These are phyloP conservation scores for Catharus fuscescens DNA, from an alignment of 2,113 vertebrate species.

Conservation along the genomic window DNA sequence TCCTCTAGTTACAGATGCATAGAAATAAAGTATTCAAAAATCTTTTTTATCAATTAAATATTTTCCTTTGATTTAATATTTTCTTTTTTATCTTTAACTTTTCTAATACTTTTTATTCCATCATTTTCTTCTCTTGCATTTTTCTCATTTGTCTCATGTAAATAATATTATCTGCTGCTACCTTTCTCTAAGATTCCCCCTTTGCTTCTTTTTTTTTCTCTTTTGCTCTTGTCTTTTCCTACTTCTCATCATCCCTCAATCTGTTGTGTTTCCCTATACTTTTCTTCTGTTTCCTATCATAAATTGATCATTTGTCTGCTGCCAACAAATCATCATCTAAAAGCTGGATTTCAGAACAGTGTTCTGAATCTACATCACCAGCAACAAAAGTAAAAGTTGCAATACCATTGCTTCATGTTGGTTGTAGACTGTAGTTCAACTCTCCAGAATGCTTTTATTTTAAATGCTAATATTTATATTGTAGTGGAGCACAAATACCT, in stretches of 20 bases:
- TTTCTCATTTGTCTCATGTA: not conserved
- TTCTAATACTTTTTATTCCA: not conserved
- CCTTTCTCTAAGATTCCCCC: not conserved
- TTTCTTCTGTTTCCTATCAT: not conserved
- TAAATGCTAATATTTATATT: not conserved
- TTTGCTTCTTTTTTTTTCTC: not conserved
- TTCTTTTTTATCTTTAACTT: not conserved
- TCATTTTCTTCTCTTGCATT: not conserved
- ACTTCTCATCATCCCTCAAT: not conserved
- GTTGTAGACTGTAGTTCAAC: not conserved
- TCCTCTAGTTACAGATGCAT: not conserved
- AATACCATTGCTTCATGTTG: not conserved
- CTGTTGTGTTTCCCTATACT: not conserved
- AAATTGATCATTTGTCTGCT: not conserved
- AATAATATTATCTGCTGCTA: not conserved
- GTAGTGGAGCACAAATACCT: not conserved
- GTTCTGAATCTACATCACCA: not conserved
- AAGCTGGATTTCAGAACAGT: not conserved
- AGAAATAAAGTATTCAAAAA: not conserved
- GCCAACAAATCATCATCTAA: not conserved
- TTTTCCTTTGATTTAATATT: not conserved
- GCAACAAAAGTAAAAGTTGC: not conserved
- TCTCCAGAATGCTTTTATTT: not conserved
- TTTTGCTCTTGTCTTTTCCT: not conserved
- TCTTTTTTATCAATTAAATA: accelerated